Evolutionary conservation across 1,140 invertebrate species (phyloP), one percentile per base, ranked within the genome.

Genomic region (Globodera rostochiensis): DNA sequence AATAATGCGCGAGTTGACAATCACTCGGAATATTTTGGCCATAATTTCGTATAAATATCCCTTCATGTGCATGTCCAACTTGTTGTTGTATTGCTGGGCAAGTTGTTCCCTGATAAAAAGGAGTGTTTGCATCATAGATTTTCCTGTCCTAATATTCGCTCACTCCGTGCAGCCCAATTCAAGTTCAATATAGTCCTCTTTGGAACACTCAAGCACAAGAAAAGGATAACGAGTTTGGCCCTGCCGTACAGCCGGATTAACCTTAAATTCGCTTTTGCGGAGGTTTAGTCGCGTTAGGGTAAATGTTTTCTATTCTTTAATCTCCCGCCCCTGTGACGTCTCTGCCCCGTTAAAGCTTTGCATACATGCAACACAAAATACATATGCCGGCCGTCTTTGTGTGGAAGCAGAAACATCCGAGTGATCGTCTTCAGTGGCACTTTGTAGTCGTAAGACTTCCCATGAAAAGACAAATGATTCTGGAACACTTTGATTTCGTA

Each of bases 381-480:
- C 92, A 96, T 97, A 91, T 98, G 97, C 74, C 98, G 91, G n/a
- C 93, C 94, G 91, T 99, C 97, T 90, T 97, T 98, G 89, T 99
- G 97, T 0, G 97, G 97, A 73, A 99, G 91, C 45, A 98, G 92
- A 89, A 99, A 99, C 8, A 99, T 90, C 45, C 98, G 93, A 9
- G 97, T 91, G 15, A 99, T 96, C 0, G 96, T 97, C 2, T 95
- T 95, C 93, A 97, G 95, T 0, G 97, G 96, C 86, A 99, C 98
- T 91, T 99, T 99, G 91, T 99, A 99, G 92, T 99, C 97, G 90
- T 98, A 99, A 0, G 98, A 98, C 93, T 99, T 99, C 91, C 98
- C 98, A 90, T 99, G 98, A 76, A 99, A 93, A 92, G 99, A 97
- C 88, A 99, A 95, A 91, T 98, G 99, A 3, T 95, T 94, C 79